Evolutionary conservation across 2,888 invertebrate species (phyloP), one percentile per base, ranked within the genome.

Genomic region (Drosophila quinaria): DNA sequence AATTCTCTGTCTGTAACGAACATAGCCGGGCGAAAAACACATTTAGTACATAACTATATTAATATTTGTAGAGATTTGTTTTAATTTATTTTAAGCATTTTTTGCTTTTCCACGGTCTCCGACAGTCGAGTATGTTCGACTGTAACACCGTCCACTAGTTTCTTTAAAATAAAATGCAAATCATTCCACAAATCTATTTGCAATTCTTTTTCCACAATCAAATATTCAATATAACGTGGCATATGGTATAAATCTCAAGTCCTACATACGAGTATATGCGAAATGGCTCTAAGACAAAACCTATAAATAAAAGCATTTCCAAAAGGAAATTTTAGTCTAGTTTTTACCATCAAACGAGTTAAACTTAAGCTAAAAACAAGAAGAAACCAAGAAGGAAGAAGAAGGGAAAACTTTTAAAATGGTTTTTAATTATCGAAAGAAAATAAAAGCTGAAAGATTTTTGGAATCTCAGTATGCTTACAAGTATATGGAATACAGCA

Each of bases 401-500:
- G 11, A 1, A 1, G 0, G 3, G 10, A 1, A 33, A 41, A 22
- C 0, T 22, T 22, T 4, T 22, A 22, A 56, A 29, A 56, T 56
- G 31, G 3, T n/a, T 9, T 11, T 4, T 3, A 13, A 4, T 4
- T 25, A 47, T 1, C 10, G 11, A 19, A 39, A 39, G 3, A 11
- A 37, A 0, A 0, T 1, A 1, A 37, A 47, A 19, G 22, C 25
- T 41, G 19, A 37, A 54, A 8, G 37, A 52, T 44, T 64, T 0
- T 19, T 63, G 1, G 47, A 33, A 10, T 42, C 70, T 2, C 56
- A 39, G 2, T 6, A 47, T 1, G 39, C 70, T 11, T 74, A 46
- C 46, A 59, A 33, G 5, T 73, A 74, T 19, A n/a, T 63, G 0
- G 74, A 74, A 3, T 42, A 33, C 5, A 50, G 67, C 3, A n/a